Base-by-base conservation (phyloP, 1,140 invertebrate genomes). In the Diorhabda sublineata region DNA sequence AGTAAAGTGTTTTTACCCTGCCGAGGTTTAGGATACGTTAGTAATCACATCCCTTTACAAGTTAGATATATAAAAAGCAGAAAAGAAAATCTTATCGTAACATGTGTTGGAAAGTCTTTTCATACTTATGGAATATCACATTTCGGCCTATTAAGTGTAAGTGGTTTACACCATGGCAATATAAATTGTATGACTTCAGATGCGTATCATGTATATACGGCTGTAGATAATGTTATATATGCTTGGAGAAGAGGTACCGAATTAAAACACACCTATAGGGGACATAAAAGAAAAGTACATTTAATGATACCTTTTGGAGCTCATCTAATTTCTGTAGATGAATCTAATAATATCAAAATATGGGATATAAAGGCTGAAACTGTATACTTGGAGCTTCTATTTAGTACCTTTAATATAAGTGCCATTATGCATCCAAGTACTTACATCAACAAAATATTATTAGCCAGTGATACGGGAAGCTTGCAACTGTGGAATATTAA, bases 371-470 rank as follows among this genome's bases (percentile, higher is more conserved):
- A 90, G 73, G 84, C 87, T 0, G 90, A 92, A 81, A 86, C 87
- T 61, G 76, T 89, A 9, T 84, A 88, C 74, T 74, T 89, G 42
- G 89, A 92, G 73, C 78, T 92, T 0, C 84, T 82, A n/a, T 96
- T 96, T 78, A 85, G 88, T 71, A 80, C 81, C 9, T 97, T 98
- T 79, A 83, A 89, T 76, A 89, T 98, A 7, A 90, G 91, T 0
- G 84, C 91, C 0, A 71, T 97, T 2, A 83, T 91, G 61, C 97
- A 99, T 85, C 97, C 96, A 2, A 89, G 85, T 59, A 96, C 96
- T 0, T 99, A 98, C 78, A 80, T 96, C 2, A 98, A 99, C 80
- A 99, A 98, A 84, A 87, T 98, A 61, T 80, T 99, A n/a, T 81
- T 99, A 61, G 97, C 92, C 8, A 97, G 94, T 74, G 84, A 90